A percentile compares a stretch with the other conserved stretches of the same genome.
Conservation (phyloP, 2,113 vertebrate genomes). For the Astur gentilis region DNA sequence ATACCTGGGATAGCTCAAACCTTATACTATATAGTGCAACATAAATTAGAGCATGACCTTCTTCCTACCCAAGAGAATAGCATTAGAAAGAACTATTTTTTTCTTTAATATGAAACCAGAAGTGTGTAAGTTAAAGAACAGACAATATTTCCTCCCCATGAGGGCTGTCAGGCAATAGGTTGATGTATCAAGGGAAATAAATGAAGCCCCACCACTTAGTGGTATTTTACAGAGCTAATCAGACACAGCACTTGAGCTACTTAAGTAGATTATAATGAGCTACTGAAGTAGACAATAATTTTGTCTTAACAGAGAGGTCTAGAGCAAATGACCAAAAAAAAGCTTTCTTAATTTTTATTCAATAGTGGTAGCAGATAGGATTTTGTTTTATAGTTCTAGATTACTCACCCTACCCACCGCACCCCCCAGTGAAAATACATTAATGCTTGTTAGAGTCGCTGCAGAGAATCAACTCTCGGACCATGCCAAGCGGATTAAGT, state of each 20-base stretch:
- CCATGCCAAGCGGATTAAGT: background rate
- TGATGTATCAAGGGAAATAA: background rate
- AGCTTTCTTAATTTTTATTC: background rate
- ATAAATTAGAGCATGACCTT: background rate
- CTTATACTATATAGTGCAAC: background rate
- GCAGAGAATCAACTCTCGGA: background rate
- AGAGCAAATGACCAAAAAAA: background rate
- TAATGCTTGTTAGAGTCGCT: background rate
- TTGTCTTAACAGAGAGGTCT: background rate
- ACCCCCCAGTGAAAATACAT: background rate
- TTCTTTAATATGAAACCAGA: background rate
- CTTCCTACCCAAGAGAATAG: background rate
- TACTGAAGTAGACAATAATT: background rate
- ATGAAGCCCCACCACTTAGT: background rate
- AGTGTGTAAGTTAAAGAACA: background rate
- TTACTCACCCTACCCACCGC: background rate
- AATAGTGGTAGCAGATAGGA: background rate
- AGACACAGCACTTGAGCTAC: background rate
- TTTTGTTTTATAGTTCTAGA: background rate
- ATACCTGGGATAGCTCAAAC: background rate
- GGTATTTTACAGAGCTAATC: constrained; percentile 16
- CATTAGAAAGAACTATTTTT: background rate
- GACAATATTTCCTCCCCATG: background rate
- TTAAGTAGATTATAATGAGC: background rate
- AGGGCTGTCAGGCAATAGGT: background rate